A percentile compares a stretch with the other conserved stretches of the same genome.
phyloP scores from a whole-genome alignment of 2,113 vertebrate species.

The Takifugu bimaculatus region DNA sequence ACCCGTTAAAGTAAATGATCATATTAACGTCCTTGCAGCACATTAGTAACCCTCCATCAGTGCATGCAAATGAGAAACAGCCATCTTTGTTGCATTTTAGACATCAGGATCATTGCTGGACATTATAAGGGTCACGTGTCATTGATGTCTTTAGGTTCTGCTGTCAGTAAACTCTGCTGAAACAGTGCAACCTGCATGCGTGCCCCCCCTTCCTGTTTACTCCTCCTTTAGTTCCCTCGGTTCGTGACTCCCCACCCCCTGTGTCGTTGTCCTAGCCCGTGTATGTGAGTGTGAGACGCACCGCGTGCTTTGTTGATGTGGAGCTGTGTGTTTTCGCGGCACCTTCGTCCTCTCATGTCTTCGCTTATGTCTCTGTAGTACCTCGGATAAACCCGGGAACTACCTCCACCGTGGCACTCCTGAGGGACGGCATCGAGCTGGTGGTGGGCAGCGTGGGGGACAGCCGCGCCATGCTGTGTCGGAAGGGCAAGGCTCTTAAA shows the following conservation, averaged over 20 bases:
- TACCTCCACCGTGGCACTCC: conserved; percentile 93
- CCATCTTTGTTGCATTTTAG: conserved; percentile 7
- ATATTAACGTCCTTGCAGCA: too few relatives aligned
- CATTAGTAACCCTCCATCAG: too few relatives aligned
- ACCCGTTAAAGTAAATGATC: too few relatives aligned
- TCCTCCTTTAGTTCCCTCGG: conserved; percentile 34
- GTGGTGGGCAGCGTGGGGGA: conserved; percentile 95
- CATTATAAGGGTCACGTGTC: neutral
- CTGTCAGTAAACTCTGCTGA: conserved; percentile 22
- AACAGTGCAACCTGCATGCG: conserved; percentile 60
- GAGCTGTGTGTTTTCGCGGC: conserved; percentile 4
- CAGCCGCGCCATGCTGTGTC: conserved; percentile 92
- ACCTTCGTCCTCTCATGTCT: conserved; percentile 60
- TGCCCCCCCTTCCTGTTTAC: conserved; percentile 27
- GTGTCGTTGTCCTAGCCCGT: conserved; percentile 41
- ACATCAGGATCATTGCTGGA: neutral
- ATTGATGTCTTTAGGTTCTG: conserved; percentile 14
- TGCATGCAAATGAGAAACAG: too few relatives aligned
- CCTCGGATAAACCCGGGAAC: conserved; percentile 81
- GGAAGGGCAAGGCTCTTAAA: conserved; percentile 90
- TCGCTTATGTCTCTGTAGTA: conserved; percentile 73
- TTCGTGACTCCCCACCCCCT: conserved; percentile 23
- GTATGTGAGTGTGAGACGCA: conserved; percentile 33
- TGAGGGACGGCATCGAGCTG: conserved; percentile 93
- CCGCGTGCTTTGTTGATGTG: conserved; percentile 31